Conservation (phyloP, 2,888 invertebrate genomes). For the Drosophila planitibia region DNA sequence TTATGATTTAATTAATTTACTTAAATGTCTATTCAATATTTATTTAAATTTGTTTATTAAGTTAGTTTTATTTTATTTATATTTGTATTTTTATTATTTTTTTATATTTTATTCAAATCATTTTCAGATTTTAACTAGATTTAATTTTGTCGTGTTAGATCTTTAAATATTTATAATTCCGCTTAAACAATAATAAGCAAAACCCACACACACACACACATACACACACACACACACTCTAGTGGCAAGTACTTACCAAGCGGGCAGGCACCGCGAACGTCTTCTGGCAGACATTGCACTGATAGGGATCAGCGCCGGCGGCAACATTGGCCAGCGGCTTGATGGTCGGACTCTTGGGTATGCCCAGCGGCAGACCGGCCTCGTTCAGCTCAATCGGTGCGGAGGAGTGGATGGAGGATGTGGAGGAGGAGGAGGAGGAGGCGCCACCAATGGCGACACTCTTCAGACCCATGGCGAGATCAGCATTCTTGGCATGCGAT, state of each 20-base stretch:
- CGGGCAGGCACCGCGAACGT: conserved; percentile 96
- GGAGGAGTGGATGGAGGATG: conserved; percentile 21
- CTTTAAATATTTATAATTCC: neutral
- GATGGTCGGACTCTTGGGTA: conserved; percentile 83
- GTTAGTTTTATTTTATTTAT: neutral
- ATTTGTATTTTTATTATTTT: too few relatives aligned
- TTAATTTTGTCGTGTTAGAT: neutral
- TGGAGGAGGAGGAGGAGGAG: neutral
- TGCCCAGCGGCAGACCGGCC: conserved; percentile 70
- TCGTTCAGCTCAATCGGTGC: conserved; percentile 71
- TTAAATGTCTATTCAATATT: neutral
- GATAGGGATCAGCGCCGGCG: conserved; percentile 90
- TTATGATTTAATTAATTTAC: too few relatives aligned
- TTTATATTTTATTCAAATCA: too few relatives aligned
- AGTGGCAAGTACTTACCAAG: conserved; percentile 86
- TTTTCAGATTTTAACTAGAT: too few relatives aligned
- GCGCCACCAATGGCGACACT: neutral
- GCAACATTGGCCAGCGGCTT: conserved; percentile 78
- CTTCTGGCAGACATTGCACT: conserved; percentile 95
- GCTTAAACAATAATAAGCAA: neutral
- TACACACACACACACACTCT: conserved; percentile 38
- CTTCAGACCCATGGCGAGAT: conserved; percentile 55
- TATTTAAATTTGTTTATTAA: neutral
- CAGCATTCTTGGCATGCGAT: conserved; percentile 87
- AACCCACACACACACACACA: neutral